Evolutionary conservation across 30 jellyfish, hydroid and myxozoan species (phyloP), one percentile per base, ranked within the genome.

Genomic region (Cassiopea xamachana): DNA sequence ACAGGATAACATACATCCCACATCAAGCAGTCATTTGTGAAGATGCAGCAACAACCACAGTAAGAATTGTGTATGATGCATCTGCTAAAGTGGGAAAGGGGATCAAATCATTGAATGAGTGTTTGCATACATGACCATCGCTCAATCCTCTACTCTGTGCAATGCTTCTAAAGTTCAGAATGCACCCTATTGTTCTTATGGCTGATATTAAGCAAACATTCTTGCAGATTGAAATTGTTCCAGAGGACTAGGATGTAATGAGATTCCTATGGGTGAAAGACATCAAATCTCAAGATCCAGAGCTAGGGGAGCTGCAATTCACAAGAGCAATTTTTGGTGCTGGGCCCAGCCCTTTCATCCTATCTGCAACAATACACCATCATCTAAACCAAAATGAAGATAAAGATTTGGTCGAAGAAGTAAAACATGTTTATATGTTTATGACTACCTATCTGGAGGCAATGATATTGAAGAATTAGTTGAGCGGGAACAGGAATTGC

Each of bases 1-100:
- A 55, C 46, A 73, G 80, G 59, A 60, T 71, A 85, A 71, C 87
- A 16, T 88, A 88, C 96, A 79, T 78, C 48, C 91, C 91, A 1
- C 92, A 88, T 72, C 86, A 67, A 71, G 79, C 92, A 16, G 96
- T 80, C 2, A 51, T 78, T 17, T 14, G 92, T 6, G 73, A 88
- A 88, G 96, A 79, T 7, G 96, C 96, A 12, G 71, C 85, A 18
- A 88, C 92, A 8, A 88, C 96, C 10, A 88, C 79, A 71, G 87
- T 80, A 58, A 80, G 96, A 47, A 75, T 77, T 18, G 96, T 88
- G 18, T 88, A 77, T 78, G 92, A 88, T 72, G 96, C 96, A 10
- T 79, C 91, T 49, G 96, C 96, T 5, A 88, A 88, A 60, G 79
- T 12, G 12, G 19, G 14, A 51, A 77, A 87, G 68, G 94, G 84